Base-by-base conservation (phyloP, 2,113 vertebrate species). In the Trochalopteron elliotii region DNA sequence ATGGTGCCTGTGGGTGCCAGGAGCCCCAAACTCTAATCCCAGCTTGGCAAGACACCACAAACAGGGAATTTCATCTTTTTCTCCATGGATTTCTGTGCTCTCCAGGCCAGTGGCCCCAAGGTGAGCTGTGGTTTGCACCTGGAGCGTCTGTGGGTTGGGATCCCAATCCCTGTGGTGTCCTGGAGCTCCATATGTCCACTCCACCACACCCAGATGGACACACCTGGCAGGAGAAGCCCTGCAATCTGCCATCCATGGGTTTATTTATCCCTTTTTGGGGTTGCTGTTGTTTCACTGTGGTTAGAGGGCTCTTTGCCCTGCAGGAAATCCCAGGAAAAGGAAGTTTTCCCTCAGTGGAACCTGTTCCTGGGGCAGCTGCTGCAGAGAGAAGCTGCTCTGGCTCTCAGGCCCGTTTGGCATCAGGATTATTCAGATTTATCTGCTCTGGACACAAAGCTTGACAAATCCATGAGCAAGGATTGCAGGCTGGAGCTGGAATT, bases 131-230 rank as follows among this genome's bases (percentile, higher is more conserved):
- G 2, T 31, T 57, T 50, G 71, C 28, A 7, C 28, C 11, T 5
- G 52, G n/a, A 27, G 37, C 11, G 21, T 3, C 1, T 1, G 3
- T 11, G 17, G 15, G 20, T 11, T 4, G 1, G 33, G 40, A 22
- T 75, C 35, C 37, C 44, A 18, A 0, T n/a, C 61, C 60, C 39
- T 2, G 1, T 5, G 37, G 37, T 22, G 42, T 5, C 13, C 44
- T 4, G 2, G 35, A 63, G 35, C 57, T 50, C n/a, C 14, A 0
- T 0, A 0, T 59, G 55, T 16, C 69, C 31, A 2, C 1, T 0
- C 20, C 44, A 17, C 10, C 31, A 1, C 3, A 30, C 60, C 64
- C 49, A 40, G 4, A 31, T 3, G 37, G 47, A 10, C 23, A 2
- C 15, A 13, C 17, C 53, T 9, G 40, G 42, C 68, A 23, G 55